Conservation (phyloP, 1,140 invertebrate genomes). For the Pollicipes pollicipes region DNA sequence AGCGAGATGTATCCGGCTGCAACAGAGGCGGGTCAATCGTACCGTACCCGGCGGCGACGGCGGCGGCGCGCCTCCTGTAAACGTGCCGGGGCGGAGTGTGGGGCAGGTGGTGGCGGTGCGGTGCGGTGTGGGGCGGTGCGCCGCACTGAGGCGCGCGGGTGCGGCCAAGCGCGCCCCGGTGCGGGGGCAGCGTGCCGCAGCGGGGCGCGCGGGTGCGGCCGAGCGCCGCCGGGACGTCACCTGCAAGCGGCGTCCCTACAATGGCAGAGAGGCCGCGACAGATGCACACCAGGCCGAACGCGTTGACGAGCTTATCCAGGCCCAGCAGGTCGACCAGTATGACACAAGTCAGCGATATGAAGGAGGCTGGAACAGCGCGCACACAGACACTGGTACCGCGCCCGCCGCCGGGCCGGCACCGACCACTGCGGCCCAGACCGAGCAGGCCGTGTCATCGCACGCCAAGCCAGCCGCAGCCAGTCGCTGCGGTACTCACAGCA, state of each 20-base stretch:
- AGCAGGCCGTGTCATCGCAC: too few relatives aligned
- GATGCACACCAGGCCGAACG: slow-evolving; percentile 37
- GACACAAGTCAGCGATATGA: slow-evolving; percentile 40
- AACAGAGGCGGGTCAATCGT: neutral
- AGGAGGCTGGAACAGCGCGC: slow-evolving; percentile 30
- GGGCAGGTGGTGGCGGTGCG: too few relatives aligned
- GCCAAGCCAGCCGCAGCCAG: too few relatives aligned
- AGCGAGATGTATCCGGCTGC: slow-evolving; percentile 84
- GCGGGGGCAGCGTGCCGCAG: too few relatives aligned
- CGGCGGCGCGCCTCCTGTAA: too few relatives aligned
- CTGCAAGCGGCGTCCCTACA: slow-evolving; percentile 37
- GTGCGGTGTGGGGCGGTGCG: too few relatives aligned
- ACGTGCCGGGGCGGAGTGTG: too few relatives aligned
- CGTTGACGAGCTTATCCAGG: slow-evolving; percentile 36
- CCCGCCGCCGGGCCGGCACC: too few relatives aligned
- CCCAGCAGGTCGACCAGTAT: slow-evolving; percentile 39
- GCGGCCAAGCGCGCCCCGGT: too few relatives aligned
- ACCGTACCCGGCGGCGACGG: neutral
- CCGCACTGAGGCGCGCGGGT: too few relatives aligned
- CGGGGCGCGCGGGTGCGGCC: neutral
- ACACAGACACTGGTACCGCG: neutral
- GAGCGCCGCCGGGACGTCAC: slow-evolving; percentile 22
- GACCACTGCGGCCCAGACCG: too few relatives aligned
- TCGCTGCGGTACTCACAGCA: too few relatives aligned
- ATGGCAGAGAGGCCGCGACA: slow-evolving; percentile 35